These are phyloP conservation scores for Napeogenes sylphis DNA, from an alignment of 2,888 invertebrate genomes.

Conservation along the genomic window DNA sequence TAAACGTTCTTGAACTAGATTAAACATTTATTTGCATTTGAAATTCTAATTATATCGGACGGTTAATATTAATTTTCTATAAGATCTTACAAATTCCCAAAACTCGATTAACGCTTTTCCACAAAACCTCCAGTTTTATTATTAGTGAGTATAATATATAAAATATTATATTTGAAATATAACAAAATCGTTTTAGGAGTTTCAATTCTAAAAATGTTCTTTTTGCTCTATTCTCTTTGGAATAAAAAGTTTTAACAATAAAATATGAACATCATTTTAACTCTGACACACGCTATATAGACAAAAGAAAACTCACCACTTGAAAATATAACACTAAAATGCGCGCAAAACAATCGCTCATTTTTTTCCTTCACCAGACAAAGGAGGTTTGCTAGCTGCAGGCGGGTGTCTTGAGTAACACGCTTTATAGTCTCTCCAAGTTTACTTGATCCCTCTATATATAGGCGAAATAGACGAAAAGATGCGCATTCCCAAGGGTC, in stretches of 20 bases:
- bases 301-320: constrained; percentile 25
- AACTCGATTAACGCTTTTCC: no score
- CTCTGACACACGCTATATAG: constrained; percentile 4
- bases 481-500: constrained; percentile 31
- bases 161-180: constrained; percentile 38
- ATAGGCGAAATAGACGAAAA: constrained; percentile 8
- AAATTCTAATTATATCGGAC: no score
- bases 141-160: constrained; percentile 19
- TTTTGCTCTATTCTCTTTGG: no score
- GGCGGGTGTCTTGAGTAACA: constrained; percentile 50
- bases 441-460: constrained; percentile 39
- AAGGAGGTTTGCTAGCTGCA: constrained; percentile 53
- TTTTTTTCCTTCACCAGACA: constrained; percentile 56
- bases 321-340: constrained; percentile 36
- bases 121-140: no score
- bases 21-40: no score
- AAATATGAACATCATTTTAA: no score
- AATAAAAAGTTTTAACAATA: no score
- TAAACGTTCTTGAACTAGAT: no score
- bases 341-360: constrained; percentile 57
- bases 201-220: no score
- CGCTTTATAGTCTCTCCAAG: constrained; percentile 48
- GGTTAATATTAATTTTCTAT: no score
- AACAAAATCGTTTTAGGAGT: no score
- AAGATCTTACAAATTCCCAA: no score